Conservation (phyloP, 2,888 invertebrate species). For the Cremastobaeus sp. region DNA sequence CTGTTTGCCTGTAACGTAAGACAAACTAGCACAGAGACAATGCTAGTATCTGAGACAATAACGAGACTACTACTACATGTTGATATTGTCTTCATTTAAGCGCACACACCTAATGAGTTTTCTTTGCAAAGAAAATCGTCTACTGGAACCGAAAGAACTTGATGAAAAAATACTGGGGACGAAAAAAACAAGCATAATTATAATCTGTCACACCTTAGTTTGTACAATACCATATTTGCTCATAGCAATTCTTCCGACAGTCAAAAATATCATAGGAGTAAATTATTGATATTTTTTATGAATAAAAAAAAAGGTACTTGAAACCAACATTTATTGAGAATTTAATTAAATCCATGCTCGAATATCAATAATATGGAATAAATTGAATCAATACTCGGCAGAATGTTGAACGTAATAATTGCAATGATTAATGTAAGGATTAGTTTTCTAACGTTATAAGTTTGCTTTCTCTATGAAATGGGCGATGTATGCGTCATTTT, state of each 20-base stretch:
- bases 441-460: too few species aligned
- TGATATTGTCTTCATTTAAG: conserved; percentile 44
- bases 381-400: too few species aligned
- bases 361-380: neutral
- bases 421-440: too few species aligned
- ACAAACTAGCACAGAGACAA: conserved; percentile 31
- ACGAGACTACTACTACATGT: conserved; percentile 34
- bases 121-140: conserved; percentile 21
- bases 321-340: neutral
- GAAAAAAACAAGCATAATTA: neutral
- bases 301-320: neutral
- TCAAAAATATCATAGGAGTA: neutral
- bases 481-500: conserved; percentile 18
- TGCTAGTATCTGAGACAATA: conserved; percentile 24
- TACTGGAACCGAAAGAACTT: conserved; percentile 16
- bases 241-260: neutral
- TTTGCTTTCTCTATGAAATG: too few species aligned
- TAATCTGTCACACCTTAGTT: conserved; percentile 14
- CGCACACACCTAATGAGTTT: conserved; percentile 33
- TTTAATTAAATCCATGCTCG: neutral
- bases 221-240: neutral
- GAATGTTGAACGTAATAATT: too few species aligned
- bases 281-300: conserved; percentile 3
- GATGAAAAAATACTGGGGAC: too few species aligned
- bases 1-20: conserved; percentile 27